Percentiles rank a stretch among this genome's conserved stretches.
phyloP scores from a whole-genome alignment of 2,888 invertebrate genomes.

The Trypoxylon attenuatum region DNA sequence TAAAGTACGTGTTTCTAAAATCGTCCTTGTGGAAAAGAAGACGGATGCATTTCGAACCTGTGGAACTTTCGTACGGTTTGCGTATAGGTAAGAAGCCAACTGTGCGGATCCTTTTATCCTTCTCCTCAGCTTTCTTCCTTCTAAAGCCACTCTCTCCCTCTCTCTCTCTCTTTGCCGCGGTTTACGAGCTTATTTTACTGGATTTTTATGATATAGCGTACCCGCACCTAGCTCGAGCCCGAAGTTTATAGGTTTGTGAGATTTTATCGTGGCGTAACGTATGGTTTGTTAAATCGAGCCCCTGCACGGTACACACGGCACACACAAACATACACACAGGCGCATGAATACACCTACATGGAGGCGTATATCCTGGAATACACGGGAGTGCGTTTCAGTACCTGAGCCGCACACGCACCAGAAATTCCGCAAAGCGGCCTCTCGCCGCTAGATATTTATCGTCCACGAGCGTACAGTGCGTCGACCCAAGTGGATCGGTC shows the following conservation, averaged over 20 bases:
- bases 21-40: too few relatives aligned
- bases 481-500: conserved; percentile 46
- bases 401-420: conserved; percentile 21
- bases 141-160: conserved; percentile 5
- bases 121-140: conserved; percentile 7
- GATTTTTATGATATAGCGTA: conserved; percentile 74
- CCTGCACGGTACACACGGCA: conserved; percentile 34
- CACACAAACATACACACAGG: conserved; percentile 13
- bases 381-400: not conserved
- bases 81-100: too few relatives aligned
- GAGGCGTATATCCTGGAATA: not conserved
- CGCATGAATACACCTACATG: not conserved
- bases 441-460: conserved; percentile 53
- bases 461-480: conserved; percentile 33
- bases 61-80: too few relatives aligned
- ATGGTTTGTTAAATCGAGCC: conserved; percentile 74
- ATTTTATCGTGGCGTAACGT: conserved; percentile 73
- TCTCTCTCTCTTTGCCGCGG: conserved; percentile 45
- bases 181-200: conserved; percentile 74
- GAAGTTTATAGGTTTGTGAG: conserved; percentile 73
- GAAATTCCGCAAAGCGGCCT: conserved; percentile 53
- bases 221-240: conserved; percentile 64
- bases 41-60: too few relatives aligned
- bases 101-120: too few relatives aligned
- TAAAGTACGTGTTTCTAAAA: too few relatives aligned